Percentiles rank a stretch among this genome's conserved stretches.
phyloP scores from a whole-genome alignment of 2,113 vertebrate species.

The Hypanus sabinus region DNA sequence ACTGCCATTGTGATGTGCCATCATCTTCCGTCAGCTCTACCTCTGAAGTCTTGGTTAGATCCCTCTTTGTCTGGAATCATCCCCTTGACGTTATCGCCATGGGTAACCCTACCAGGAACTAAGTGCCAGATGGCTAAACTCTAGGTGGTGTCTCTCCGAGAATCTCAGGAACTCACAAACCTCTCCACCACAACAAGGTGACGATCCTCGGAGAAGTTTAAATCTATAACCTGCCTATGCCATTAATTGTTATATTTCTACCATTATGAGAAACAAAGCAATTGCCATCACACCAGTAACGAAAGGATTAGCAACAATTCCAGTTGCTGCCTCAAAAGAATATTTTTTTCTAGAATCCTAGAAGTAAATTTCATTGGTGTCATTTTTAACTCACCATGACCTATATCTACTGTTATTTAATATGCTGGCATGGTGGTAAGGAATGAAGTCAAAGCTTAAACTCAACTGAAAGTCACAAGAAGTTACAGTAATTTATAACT shows the following conservation, averaged over 20 bases:
- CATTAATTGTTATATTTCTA: neutral
- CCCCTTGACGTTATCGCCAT: too few species aligned
- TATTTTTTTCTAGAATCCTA: neutral
- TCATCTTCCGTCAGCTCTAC: too few species aligned
- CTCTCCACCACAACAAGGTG: too few species aligned
- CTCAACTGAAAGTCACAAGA: neutral
- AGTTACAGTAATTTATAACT: neutral
- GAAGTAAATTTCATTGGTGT: neutral
- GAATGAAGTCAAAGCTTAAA: neutral
- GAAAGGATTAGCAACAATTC: neutral
- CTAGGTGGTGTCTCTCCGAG: too few species aligned
- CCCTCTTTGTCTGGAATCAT: too few species aligned
- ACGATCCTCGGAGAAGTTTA: too few species aligned
- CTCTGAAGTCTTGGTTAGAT: too few species aligned
- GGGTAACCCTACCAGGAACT: too few species aligned
- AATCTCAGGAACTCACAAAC: too few species aligned
- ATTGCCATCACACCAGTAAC: neutral
- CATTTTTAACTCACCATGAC: neutral
- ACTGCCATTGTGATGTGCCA: too few species aligned
- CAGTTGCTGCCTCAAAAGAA: neutral
- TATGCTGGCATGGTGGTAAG: neutral
- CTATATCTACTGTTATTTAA: constrained; percentile 1
- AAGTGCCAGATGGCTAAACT: too few species aligned
- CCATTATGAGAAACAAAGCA: neutral
- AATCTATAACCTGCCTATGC: too few species aligned